Evolutionary conservation across 2,113 vertebrate species (phyloP).

Genomic region (Rhinopithecus roxellana): DNA sequence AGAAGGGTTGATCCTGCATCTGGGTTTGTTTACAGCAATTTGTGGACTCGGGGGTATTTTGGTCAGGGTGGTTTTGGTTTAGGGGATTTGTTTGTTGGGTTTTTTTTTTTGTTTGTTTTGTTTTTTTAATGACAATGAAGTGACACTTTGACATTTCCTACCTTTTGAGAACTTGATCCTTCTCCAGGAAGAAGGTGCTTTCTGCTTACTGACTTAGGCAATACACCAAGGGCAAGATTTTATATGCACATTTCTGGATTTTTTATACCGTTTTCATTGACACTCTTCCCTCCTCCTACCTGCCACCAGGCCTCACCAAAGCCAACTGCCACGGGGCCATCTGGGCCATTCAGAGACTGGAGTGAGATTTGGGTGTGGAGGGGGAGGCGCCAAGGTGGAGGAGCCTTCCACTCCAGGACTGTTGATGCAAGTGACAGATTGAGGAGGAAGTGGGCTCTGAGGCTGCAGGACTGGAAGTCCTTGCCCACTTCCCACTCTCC

Average conservation of each 20-base stretch:
- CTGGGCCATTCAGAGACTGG: conserved; percentile 55
- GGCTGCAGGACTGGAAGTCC: not conserved
- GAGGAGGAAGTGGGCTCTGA: not conserved
- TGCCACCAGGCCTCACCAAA: conserved; percentile 72
- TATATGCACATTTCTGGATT: conserved; percentile 83
- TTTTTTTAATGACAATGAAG: conserved; percentile 80
- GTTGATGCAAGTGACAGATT: conserved; percentile 10
- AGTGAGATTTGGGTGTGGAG: not conserved
- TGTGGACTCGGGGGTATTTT: conserved; percentile 72
- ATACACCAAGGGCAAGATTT: conserved; percentile 80
- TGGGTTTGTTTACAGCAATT: conserved; percentile 84
- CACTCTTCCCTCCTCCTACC: conserved; percentile 38
- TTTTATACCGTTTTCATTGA: conserved; percentile 80
- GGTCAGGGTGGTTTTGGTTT: conserved; percentile 70
- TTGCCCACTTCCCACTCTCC: not conserved
- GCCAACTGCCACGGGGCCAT: conserved; percentile 59
- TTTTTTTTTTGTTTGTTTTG: conserved; percentile 66
- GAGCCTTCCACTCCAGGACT: conserved; percentile 20
- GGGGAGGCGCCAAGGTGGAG: not conserved
- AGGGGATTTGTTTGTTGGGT: conserved; percentile 52
- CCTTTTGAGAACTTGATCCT: conserved; percentile 80
- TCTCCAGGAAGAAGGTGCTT: conserved; percentile 82
- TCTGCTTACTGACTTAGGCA: conserved; percentile 80
- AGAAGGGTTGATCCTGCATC: conserved; percentile 76
- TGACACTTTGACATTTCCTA: conserved; percentile 82